Evolutionary conservation across 64 coral and sea anemone species (phyloP).

Genomic region (Montipora foliosa): DNA sequence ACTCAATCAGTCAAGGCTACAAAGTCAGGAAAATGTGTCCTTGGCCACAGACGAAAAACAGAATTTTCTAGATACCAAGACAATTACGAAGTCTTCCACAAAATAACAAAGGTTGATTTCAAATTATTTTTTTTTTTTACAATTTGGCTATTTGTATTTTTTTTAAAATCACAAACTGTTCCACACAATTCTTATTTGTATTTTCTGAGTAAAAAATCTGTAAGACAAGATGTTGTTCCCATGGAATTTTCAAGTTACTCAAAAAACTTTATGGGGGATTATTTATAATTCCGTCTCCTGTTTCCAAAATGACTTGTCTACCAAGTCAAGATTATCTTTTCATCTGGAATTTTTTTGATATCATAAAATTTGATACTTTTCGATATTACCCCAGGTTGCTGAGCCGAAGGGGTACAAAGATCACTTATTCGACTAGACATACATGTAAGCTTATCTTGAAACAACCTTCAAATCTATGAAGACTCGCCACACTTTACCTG

Average conservation of each 20-base stretch:
- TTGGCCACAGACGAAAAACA: too few species aligned
- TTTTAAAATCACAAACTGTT: too few species aligned
- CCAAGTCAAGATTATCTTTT: neutral
- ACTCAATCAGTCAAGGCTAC: neutral
- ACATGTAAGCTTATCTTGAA: neutral
- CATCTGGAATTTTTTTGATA: neutral
- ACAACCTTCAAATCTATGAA: neutral
- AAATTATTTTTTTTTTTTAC: too few species aligned
- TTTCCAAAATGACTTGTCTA: neutral
- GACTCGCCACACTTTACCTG: neutral
- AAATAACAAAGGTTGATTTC: too few species aligned
- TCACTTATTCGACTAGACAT: constrained; percentile 2
- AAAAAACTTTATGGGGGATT: neutral
- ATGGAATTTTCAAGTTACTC: constrained; percentile 9
- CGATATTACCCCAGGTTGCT: neutral
- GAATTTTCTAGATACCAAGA: too few species aligned
- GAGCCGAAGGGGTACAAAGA: neutral
- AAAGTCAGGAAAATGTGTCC: neutral
- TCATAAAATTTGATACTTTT: constrained; percentile 14
- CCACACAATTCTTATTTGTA: too few species aligned
- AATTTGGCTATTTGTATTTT: too few species aligned
- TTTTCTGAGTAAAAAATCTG: too few species aligned
- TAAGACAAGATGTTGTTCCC: constrained; percentile 25
- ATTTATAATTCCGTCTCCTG: neutral
- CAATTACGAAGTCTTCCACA: too few species aligned